A percentile compares a stretch with the other conserved stretches of the same genome.
Evolutionary conservation across 2,797 vertebrate species (phyloP).

Genomic region (Crenichthys baileyi): DNA sequence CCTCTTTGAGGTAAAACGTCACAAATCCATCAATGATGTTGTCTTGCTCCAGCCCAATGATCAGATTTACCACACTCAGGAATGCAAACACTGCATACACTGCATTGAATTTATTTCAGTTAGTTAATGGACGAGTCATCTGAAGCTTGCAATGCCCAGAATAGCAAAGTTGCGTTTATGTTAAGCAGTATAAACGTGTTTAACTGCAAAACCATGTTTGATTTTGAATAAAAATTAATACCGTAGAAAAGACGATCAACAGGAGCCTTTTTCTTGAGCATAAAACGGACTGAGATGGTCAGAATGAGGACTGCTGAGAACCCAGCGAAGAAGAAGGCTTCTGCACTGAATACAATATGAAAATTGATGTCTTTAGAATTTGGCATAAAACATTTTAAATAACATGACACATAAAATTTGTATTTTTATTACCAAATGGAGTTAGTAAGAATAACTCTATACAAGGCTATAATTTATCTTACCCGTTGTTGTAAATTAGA

Average conservation of each 20-base stretch:
- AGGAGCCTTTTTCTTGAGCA: conserved; percentile 87
- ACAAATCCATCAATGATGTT: conserved; percentile 95
- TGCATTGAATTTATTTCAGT: conserved; percentile 53
- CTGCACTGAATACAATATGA: conserved; percentile 74
- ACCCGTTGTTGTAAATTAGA: conserved; percentile 84
- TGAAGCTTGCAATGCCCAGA: neutral
- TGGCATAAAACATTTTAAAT: neutral
- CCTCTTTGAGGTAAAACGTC: conserved; percentile 93
- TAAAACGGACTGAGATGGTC: conserved; percentile 76
- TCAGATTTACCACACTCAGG: conserved; percentile 92
- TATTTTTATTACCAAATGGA: neutral
- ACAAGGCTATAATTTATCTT: conserved; percentile 48
- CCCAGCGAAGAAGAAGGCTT: conserved; percentile 81
- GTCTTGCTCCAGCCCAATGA: conserved; percentile 94
- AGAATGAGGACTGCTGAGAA: conserved; percentile 83
- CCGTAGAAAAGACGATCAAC: conserved; percentile 91
- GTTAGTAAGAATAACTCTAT: neutral
- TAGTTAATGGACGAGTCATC: neutral
- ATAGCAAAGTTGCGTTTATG: neutral
- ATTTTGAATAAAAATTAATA: conserved; percentile 50
- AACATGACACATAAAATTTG: neutral
- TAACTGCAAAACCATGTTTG: neutral
- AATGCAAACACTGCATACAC: conserved; percentile 91
- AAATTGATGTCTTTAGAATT: neutral
- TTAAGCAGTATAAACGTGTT: neutral